phyloP scores from a whole-genome alignment of 2,113 vertebrate species.

The Caranx melampygus region DNA sequence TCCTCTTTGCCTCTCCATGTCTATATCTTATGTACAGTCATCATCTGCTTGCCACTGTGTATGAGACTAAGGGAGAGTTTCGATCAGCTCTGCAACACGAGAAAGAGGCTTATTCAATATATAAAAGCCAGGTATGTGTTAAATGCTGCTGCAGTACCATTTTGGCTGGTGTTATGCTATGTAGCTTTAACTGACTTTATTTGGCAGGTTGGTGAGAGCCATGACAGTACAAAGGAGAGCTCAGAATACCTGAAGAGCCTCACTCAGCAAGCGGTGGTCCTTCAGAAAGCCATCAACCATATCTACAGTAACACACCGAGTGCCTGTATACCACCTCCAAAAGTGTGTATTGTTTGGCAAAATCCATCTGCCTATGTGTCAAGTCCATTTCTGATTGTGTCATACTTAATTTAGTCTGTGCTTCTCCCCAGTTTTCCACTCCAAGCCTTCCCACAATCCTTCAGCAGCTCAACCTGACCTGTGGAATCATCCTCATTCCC shows the following conservation, averaged over 20 bases:
- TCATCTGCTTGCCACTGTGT: conserved; percentile 91
- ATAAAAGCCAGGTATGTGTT: conserved; percentile 89
- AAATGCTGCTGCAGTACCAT: neutral
- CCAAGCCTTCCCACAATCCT: conserved; percentile 89
- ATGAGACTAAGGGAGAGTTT: conserved; percentile 94
- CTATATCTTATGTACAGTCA: conserved; percentile 81
- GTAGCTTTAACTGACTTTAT: neutral
- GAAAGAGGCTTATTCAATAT: conserved; percentile 92
- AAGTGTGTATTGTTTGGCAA: conserved; percentile 77
- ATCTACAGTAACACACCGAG: conserved; percentile 90
- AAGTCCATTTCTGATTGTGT: neutral
- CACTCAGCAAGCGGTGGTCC: conserved; percentile 92
- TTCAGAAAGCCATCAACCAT: conserved; percentile 94
- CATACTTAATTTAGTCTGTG: neutral
- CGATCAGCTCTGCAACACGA: conserved; percentile 91
- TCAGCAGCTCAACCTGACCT: conserved; percentile 94
- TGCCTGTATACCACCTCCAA: conserved; percentile 86
- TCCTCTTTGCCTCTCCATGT: neutral
- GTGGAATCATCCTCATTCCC: conserved; percentile 92
- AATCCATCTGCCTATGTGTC: neutral
- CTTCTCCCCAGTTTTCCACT: conserved; percentile 85
- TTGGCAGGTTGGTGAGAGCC: conserved; percentile 90
- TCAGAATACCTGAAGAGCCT: conserved; percentile 93
- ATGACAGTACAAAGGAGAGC: conserved; percentile 92
- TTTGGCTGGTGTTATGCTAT: neutral